Evolutionary conservation across 2,797 vertebrate genomes (phyloP), one percentile per base, ranked within the genome.

Genomic region (Anabacerthia variegaticeps): DNA sequence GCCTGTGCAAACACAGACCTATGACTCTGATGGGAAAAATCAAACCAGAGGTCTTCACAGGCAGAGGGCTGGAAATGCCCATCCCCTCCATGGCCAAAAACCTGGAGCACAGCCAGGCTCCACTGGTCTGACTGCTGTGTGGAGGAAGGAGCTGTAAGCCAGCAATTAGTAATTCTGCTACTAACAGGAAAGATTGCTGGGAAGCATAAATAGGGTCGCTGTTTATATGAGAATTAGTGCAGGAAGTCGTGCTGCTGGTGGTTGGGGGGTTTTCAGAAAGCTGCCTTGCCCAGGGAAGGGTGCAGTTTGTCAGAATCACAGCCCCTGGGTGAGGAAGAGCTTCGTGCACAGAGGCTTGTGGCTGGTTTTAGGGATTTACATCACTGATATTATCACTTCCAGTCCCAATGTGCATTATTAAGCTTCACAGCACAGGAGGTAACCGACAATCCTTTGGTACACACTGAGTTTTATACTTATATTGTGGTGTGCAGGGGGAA

Each of bases 91-190:
- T 11, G 10, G 51, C 9, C 9, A 65, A 92, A 93, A 87, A 36
- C 43, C 85, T 97, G 97, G 95, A 95, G 80, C 1, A 27, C 0
- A 0, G 95, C 97, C 96, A 97, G 95, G 88, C 85, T 94, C 92
- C 44, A 1, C 83, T 59, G 87, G 68, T 76, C 94, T 79, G 78
- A 65, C 63, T 61, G 94, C 92, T 90, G 93, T 10, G 0, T 89
- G 93, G 89, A 93, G 93, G 92, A 96, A 96, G 86, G 90, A 95
- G 90, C 87, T 72, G 62, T 84, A 95, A 97, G 84, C 66, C 95
- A 92, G 94, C 90, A 97, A 97, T 97, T 97, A 97, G 97, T 91
- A 94, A 85, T 83, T 83, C 93, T 90, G 93, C 95, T 91, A 78
- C 92, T 88, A 77, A 77, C 75, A 94, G 96, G 96, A 95, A 97